These are phyloP conservation scores for Rynchops niger DNA, from an alignment of 2,113 vertebrate genomes.

Conservation along the genomic window DNA sequence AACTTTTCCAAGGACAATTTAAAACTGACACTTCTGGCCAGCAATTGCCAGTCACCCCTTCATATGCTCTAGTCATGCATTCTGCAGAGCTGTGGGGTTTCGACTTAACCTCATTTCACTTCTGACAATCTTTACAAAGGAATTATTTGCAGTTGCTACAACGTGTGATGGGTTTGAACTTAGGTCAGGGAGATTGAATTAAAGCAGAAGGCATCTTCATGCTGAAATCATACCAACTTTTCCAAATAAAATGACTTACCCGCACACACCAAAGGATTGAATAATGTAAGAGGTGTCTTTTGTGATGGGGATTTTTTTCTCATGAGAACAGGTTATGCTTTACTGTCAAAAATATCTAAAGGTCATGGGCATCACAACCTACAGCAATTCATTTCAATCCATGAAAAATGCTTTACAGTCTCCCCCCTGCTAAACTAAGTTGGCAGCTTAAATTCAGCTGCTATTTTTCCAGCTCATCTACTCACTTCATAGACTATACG, in stretches of 20 bases:
- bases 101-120: conserved; percentile 58
- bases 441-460: background rate
- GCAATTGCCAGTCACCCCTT: conserved; percentile 39
- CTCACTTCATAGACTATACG: background rate
- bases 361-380: background rate
- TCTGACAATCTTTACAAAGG: conserved; percentile 64
- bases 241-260: conserved; percentile 36
- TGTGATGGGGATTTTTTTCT: conserved; percentile 23
- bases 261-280: background rate
- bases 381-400: conserved; percentile 1
- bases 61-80: background rate
- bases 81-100: conserved; percentile 9
- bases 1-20: conserved; percentile 54
- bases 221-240: conserved; percentile 30
- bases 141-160: conserved; percentile 61
- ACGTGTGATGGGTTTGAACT: conserved; percentile 58
- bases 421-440: background rate
- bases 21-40: conserved; percentile 47
- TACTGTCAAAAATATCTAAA: conserved; percentile 35
- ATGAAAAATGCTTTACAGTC: background rate
- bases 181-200: conserved; percentile 60
- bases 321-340: background rate
- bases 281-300: conserved; percentile 26
- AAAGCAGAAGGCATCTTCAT: conserved; percentile 14
- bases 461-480: background rate